Conservation (phyloP, 2,797 vertebrate genomes). For the Phataginus tetradactyla region DNA sequence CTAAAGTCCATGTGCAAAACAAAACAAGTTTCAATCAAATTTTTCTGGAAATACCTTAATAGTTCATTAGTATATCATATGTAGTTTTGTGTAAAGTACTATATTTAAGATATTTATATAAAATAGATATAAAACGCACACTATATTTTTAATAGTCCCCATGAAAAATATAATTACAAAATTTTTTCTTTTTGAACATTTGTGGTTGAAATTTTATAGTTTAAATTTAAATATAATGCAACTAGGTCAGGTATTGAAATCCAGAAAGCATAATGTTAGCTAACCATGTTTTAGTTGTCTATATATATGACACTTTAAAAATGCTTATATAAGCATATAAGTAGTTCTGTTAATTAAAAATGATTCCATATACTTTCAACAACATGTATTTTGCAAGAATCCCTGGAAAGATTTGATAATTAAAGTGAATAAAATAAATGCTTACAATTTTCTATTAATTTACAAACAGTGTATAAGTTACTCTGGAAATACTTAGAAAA, state of each 20-base stretch:
- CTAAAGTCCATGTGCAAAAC: not conserved
- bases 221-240: slow-evolving; percentile 15
- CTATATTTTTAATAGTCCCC: not conserved
- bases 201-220: not conserved
- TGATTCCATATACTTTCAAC: not conserved
- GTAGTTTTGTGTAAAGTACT: not conserved
- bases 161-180: slow-evolving; percentile 12
- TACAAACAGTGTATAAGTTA: not conserved
- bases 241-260: not conserved
- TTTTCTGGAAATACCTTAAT: not conserved
- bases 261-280: not conserved
- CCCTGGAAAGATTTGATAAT: slow-evolving; percentile 28
- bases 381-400: not conserved
- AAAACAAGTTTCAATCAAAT: not conserved
- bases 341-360: slow-evolving; percentile 22
- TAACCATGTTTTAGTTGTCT: slow-evolving; percentile 45
- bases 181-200: not conserved
- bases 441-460: slow-evolving; percentile 29
- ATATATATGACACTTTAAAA: not conserved
- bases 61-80: not conserved
- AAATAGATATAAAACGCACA: not conserved
- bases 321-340: not conserved
- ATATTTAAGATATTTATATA: not conserved
- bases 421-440: slow-evolving; percentile 32
- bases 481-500: slow-evolving; percentile 38